Evolutionary conservation across 2,797 vertebrate genomes (phyloP), one percentile per base, ranked within the genome.

Genomic region (Myripristis jacobus): DNA sequence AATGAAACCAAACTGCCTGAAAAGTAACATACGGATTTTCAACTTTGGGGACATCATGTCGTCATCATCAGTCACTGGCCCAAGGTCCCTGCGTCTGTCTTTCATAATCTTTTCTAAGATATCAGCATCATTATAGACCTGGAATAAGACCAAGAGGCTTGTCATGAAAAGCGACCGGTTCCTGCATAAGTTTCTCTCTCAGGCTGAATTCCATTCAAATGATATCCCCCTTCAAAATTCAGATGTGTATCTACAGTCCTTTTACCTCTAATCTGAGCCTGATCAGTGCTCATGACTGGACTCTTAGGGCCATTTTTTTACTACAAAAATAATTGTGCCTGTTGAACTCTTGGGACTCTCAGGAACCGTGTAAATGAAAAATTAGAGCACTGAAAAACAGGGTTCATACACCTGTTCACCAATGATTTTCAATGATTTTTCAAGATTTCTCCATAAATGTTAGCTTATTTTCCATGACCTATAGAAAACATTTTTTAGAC

Each of bases 61-160:
- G 36, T 99, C 98, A 21, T 99, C 98, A 72, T 99, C 97, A 41
- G 94, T 95, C 11, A 93, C 72, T 12, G 97, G 96, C 8, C 98
- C 98, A 18, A 99, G 94, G 73, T 99, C 98, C 85, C 93, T 97
- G 70, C 95, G 95, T 84, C 96, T 97, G 83, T 99, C 98, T 86
- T 95, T 96, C 87, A 99, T 92, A 61, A 98, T 94, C 92, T 97
- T 98, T 90, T 99, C 98, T 81, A 99, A 92, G 73, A 97, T 91
- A 84, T 97, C 96, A 4, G 97, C 96, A 77, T 99, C 98, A 27
- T 99, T 99, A 88, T 99, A 99, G 8, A 99, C 97, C 97, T 99
- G 88, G 3, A 83, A 73, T 13, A 62, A 51, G 64, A 77, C 1
- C 77, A 52, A 65, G 3, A 43, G 0, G 3, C 2, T 69, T 3